Evolutionary conservation across 1,140 invertebrate species (phyloP).

Genomic region (Archegozetes longisetosus): DNA sequence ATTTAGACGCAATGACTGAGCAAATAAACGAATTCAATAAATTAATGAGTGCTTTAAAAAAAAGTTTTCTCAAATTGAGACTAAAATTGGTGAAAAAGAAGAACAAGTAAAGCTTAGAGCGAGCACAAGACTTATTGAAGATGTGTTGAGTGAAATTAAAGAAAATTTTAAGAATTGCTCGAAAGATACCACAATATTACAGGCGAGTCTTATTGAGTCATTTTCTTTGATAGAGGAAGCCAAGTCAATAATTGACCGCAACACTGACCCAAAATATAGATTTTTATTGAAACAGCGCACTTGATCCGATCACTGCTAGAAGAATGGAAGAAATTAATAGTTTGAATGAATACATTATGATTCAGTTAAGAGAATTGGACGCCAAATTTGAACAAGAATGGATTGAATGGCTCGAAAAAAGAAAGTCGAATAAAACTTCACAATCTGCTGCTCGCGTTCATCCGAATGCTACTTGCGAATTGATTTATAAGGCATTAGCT

Average conservation of each 20-base stretch:
- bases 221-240: constrained; percentile 30
- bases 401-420: constrained; percentile 25
- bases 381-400: constrained; percentile 28
- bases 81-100: constrained; percentile 32
- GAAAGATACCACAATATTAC: constrained; percentile 4
- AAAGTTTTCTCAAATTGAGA: not conserved
- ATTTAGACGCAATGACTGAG: not conserved
- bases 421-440: constrained; percentile 4
- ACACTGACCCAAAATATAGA: constrained; percentile 26
- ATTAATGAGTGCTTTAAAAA: not conserved
- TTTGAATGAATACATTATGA: constrained; percentile 25
- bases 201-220: constrained; percentile 23
- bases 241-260: constrained; percentile 23
- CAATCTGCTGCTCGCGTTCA: not conserved
- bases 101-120: constrained; percentile 35
- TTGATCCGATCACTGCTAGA: constrained; percentile 29
- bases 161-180: not conserved
- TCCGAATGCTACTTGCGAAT: not conserved
- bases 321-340: constrained; percentile 26
- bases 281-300: constrained; percentile 23
- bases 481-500: constrained; percentile 8
- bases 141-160: not conserved
- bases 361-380: constrained; percentile 28
- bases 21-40: constrained; percentile 7
- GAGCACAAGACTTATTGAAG: constrained; percentile 28